Conservation (phyloP, 1,140 invertebrate genomes). For the Drosophila parabipectinata region DNA sequence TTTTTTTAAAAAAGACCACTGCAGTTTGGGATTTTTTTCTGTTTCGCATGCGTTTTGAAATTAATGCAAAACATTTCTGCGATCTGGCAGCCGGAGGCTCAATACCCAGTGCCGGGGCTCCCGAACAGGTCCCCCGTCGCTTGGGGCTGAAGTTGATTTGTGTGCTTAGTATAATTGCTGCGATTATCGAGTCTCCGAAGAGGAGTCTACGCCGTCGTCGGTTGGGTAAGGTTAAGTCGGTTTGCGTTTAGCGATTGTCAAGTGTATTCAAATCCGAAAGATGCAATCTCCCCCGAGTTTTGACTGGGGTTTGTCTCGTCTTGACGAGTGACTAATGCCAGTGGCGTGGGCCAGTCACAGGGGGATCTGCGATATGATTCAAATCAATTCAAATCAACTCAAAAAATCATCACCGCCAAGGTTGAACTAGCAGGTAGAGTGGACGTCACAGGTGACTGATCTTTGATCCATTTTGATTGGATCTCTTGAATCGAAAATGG, state of each 20-base stretch:
- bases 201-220: slow-evolving; percentile 10
- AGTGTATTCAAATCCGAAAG: slow-evolving; percentile 61
- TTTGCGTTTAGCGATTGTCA: slow-evolving; percentile 67
- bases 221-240: slow-evolving; percentile 63
- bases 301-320: slow-evolving; percentile 36
- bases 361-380: neutral
- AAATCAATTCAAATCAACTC: too few relatives aligned
- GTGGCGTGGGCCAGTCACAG: slow-evolving; percentile 4
- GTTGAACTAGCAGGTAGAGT: slow-evolving; percentile 13
- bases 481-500: neutral
- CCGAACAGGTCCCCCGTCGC: slow-evolving; percentile 27
- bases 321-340: slow-evolving; percentile 18
- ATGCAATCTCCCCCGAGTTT: slow-evolving; percentile 54
- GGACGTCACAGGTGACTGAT: slow-evolving; percentile 14
- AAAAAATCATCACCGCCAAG: slow-evolving; percentile 24
- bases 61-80: slow-evolving; percentile 58
- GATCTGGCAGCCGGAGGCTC: slow-evolving; percentile 20
- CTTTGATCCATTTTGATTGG: slow-evolving; percentile 16
- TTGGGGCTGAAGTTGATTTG: slow-evolving; percentile 59
- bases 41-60: slow-evolving; percentile 51
- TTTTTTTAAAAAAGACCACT: slow-evolving; percentile 16
- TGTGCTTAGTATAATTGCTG: slow-evolving; percentile 71
- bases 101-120: slow-evolving; percentile 11
- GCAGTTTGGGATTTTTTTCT: slow-evolving; percentile 50
- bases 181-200: slow-evolving; percentile 56